Evolutionary conservation across 2,888 invertebrate species (phyloP).

Genomic region (Patella pellucida): DNA sequence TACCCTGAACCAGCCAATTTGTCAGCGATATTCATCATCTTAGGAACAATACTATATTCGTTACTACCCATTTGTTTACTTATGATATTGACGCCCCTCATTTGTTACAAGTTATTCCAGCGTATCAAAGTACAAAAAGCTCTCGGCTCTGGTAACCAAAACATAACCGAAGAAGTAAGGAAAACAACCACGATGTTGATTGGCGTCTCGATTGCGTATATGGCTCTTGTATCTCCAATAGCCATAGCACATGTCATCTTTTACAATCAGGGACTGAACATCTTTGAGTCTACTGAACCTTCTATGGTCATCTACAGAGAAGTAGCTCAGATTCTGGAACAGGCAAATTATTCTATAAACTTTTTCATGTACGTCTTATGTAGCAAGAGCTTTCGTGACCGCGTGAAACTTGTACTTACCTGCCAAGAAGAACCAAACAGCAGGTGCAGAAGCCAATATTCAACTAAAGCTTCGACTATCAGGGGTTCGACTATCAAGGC

Average conservation of each 20-base stretch:
- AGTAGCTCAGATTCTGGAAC: slow-evolving; percentile 51
- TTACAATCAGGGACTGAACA: slow-evolving; percentile 36
- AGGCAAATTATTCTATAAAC: slow-evolving; percentile 55
- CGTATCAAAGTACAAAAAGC: slow-evolving; percentile 26
- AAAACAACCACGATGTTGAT: slow-evolving; percentile 50
- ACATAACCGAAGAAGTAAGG: slow-evolving; percentile 24
- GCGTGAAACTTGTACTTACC: slow-evolving; percentile 13
- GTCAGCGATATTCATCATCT: slow-evolving; percentile 32
- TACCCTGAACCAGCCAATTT: slow-evolving; percentile 31
- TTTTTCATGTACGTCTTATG: slow-evolving; percentile 55
- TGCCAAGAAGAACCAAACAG: too few relatives aligned
- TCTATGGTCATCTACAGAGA: slow-evolving; percentile 44
- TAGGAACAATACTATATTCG: slow-evolving; percentile 39
- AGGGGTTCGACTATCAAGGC: too few relatives aligned
- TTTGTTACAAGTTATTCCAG: slow-evolving; percentile 30
- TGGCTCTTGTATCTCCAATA: slow-evolving; percentile 53
- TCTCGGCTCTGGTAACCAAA: slow-evolving; percentile 14
- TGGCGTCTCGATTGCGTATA: slow-evolving; percentile 46
- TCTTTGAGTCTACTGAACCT: slow-evolving; percentile 38
- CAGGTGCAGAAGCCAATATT: too few relatives aligned
- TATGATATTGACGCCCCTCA: slow-evolving; percentile 39
- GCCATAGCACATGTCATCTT: slow-evolving; percentile 45
- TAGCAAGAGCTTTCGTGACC: slow-evolving; percentile 42
- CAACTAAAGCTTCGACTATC: too few relatives aligned
- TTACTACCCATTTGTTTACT: slow-evolving; percentile 41